Evolutionary conservation across 2,888 invertebrate species (phyloP).

Genomic region (Calameuta idolon): DNA sequence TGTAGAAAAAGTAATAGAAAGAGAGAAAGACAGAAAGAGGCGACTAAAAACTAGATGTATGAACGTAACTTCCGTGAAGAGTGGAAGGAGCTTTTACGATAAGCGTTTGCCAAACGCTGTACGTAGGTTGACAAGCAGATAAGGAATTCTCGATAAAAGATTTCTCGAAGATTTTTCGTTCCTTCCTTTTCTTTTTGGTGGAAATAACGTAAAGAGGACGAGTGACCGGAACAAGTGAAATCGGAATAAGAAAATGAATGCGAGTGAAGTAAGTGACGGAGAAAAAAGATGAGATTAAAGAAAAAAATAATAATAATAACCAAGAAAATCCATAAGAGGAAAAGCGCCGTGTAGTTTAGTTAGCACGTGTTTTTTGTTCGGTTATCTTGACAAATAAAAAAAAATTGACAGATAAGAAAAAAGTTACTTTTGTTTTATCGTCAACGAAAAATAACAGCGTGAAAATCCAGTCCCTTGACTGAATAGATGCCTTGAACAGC

Average conservation of each 20-base stretch:
- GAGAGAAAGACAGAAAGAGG: slow-evolving; percentile 24
- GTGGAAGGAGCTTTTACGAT: background rate
- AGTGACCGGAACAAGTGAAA: background rate
- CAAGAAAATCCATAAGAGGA: background rate
- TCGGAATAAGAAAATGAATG: background rate
- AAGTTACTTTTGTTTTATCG: background rate
- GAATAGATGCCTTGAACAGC: slow-evolving; percentile 54
- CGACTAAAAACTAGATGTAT: too few species aligned
- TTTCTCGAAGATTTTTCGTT: background rate
- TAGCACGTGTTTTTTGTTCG: background rate
- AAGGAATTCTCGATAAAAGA: background rate
- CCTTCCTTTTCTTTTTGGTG: background rate
- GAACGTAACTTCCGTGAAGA: background rate
- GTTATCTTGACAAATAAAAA: too few species aligned
- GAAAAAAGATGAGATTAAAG: background rate
- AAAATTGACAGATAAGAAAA: too few species aligned
- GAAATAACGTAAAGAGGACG: background rate
- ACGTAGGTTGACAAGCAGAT: background rate
- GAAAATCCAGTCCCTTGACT: too few species aligned
- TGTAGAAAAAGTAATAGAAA: slow-evolving; percentile 3
- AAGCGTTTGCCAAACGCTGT: background rate
- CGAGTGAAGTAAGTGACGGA: background rate
- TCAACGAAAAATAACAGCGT: background rate
- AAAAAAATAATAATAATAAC: slow-evolving; percentile 4
- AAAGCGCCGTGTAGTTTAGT: background rate